These are phyloP conservation scores for Drosophila jambulina DNA, from an alignment of 1,140 invertebrate species.

Conservation along the genomic window DNA sequence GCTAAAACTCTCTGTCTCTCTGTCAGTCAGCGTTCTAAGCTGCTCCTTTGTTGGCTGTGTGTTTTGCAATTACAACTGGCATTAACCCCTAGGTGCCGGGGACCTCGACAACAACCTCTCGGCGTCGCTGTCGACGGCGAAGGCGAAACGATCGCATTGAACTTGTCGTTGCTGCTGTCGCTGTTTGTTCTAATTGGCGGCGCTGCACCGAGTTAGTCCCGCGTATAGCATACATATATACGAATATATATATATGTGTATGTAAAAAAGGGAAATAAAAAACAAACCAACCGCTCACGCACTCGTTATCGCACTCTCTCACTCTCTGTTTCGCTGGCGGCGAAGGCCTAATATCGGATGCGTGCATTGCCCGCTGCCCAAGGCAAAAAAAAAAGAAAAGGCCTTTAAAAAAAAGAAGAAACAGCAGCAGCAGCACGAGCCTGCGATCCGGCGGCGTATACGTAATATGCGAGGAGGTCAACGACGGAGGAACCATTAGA, in stretches of 20 bases:
- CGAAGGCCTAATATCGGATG: conserved; percentile 63
- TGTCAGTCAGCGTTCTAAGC: conserved; percentile 4
- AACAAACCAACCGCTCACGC: conserved; percentile 24
- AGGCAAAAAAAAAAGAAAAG: conserved; percentile 14
- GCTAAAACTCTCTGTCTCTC: neutral
- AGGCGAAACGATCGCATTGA: conserved; percentile 58
- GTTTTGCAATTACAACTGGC: conserved; percentile 43
- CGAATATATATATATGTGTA: neutral
- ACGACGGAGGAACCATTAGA: conserved; percentile 38
- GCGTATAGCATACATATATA: neutral
- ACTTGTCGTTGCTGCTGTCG: conserved; percentile 42
- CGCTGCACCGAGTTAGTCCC: conserved; percentile 61
- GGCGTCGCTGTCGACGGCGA: conserved; percentile 13
- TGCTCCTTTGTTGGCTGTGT: conserved; percentile 31
- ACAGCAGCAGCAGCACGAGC: conserved; percentile 6
- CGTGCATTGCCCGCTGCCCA: conserved; percentile 64
- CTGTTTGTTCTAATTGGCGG: conserved; percentile 75
- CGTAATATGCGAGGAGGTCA: conserved; percentile 45
- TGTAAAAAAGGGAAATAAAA: conserved; percentile 16
- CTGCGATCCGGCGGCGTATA: conserved; percentile 33
- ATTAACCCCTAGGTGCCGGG: conserved; percentile 45
- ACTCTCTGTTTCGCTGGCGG: conserved; percentile 4
- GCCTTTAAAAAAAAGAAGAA: neutral
- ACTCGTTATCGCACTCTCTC: conserved; percentile 15
- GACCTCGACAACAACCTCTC: conserved; percentile 49